A percentile compares a stretch with the other conserved stretches of the same genome.
Conservation (phyloP, 2,797 vertebrate genomes). For the Picus viridis region DNA sequence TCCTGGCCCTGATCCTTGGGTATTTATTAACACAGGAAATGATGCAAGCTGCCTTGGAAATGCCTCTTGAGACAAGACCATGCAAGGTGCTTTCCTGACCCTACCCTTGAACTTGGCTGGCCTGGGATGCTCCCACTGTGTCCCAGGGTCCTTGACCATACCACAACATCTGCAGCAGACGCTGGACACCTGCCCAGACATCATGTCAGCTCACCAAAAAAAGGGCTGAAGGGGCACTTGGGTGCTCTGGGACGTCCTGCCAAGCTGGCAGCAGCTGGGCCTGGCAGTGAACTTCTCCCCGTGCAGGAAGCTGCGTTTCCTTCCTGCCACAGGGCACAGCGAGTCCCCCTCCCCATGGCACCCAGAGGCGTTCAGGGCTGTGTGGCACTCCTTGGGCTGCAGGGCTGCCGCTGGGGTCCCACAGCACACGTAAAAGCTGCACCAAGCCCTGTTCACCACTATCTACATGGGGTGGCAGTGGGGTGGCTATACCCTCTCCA, state of each 20-base stretch:
- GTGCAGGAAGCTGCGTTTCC: background rate
- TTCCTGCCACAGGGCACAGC: background rate
- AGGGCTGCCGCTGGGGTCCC: fast-evolving
- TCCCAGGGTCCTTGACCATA: background rate
- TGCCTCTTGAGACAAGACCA: fast-evolving
- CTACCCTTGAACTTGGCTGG: fast-evolving
- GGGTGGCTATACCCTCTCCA: fast-evolving
- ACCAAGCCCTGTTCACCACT: fast-evolving
- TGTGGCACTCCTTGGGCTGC: fast-evolving
- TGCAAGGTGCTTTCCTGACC: background rate
- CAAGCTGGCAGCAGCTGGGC: background rate
- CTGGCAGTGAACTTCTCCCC: background rate
- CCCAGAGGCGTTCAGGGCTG: background rate
- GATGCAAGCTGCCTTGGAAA: background rate
- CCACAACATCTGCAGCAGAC: background rate
- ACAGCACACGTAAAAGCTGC: fast-evolving
- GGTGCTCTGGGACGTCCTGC: background rate
- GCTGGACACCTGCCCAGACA: background rate
- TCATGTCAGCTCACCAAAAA: fast-evolving
- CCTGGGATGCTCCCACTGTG: background rate
- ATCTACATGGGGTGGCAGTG: fast-evolving
- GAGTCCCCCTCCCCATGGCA: fast-evolving
- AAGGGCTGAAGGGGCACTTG: background rate
- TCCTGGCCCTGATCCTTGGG: background rate
- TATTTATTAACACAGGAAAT: background rate